phyloP scores from a whole-genome alignment of 1,140 invertebrate species.

The Hyphantria cunea region DNA sequence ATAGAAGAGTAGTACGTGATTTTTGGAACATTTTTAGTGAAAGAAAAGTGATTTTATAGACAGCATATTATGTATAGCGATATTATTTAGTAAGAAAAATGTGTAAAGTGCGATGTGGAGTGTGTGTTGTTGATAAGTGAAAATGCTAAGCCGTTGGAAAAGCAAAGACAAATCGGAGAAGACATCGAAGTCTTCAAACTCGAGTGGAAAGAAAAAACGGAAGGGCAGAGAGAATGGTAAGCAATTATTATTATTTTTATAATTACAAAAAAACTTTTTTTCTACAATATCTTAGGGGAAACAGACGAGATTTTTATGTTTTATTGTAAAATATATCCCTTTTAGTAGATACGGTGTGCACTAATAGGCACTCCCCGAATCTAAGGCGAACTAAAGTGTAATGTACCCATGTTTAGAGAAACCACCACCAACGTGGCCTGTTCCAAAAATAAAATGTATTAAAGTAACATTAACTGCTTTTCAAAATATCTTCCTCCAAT shows the following conservation, averaged over 20 bases:
- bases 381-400: no score
- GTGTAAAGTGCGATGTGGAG: slow-evolving; percentile 27
- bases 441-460: no score
- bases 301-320: no score
- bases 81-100: slow-evolving; percentile 30
- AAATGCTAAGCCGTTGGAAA: slow-evolving; percentile 77
- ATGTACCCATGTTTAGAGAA: no score
- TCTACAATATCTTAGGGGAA: no score
- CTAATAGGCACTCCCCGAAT: no score
- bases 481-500: no score
- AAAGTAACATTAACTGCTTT: no score
- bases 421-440: no score
- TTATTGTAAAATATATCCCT: no score
- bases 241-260: slow-evolving; percentile 21
- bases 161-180: slow-evolving; percentile 78
- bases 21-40: slow-evolving; percentile 24
- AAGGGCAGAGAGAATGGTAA: slow-evolving; percentile 75
- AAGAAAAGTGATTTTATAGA: slow-evolving; percentile 1
- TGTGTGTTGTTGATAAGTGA: slow-evolving; percentile 27
- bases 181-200: slow-evolving; percentile 65
- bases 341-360: no score
- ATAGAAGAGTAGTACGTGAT: background rate
- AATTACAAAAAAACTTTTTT: no score
- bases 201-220: slow-evolving; percentile 70
- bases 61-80: background rate